A percentile compares a stretch with the other conserved stretches of the same genome.
phyloP scores from a whole-genome alignment of 2,797 vertebrate genomes.

The Notolepis coatsorum region DNA sequence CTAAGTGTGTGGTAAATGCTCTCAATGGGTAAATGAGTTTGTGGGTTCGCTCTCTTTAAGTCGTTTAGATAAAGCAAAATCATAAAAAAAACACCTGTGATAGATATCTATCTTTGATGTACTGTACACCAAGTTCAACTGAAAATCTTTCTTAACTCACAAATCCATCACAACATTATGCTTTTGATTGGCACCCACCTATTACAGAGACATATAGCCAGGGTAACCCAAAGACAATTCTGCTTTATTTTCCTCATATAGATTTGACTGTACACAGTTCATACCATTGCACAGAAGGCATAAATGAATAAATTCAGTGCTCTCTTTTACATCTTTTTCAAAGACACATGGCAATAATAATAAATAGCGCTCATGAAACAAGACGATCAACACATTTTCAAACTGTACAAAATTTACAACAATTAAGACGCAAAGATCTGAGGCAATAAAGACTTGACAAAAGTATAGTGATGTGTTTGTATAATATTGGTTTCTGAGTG shows the following conservation, averaged over 20 bases:
- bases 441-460: conserved; percentile 73
- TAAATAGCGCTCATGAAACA: conserved; percentile 91
- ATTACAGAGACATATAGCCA: conserved; percentile 42
- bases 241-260: conserved; percentile 91
- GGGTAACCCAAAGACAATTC: conserved; percentile 86
- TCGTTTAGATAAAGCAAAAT: conserved; percentile 72
- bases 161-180: conserved; percentile 41
- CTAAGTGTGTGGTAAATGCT: conserved; percentile 83
- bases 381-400: conserved; percentile 86
- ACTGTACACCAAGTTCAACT: conserved; percentile 61
- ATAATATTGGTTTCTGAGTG: conserved; percentile 16
- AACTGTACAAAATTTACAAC: conserved; percentile 98
- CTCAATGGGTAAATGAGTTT: conserved; percentile 82
- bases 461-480: conserved; percentile 47
- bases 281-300: conserved; percentile 92
- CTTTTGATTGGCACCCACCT: background rate
- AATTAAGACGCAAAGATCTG: conserved; percentile 76
- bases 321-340: conserved; percentile 85
- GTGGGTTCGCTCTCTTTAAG: conserved; percentile 77
- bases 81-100: conserved; percentile 76
- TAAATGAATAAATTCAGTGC: conserved; percentile 89
- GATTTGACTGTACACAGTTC: conserved; percentile 91
- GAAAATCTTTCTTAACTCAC: conserved; percentile 52
- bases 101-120: conserved; percentile 65
- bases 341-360: conserved; percentile 89